Conservation (phyloP, 2,888 invertebrate species). For the Yponomeuta plumbellus region DNA sequence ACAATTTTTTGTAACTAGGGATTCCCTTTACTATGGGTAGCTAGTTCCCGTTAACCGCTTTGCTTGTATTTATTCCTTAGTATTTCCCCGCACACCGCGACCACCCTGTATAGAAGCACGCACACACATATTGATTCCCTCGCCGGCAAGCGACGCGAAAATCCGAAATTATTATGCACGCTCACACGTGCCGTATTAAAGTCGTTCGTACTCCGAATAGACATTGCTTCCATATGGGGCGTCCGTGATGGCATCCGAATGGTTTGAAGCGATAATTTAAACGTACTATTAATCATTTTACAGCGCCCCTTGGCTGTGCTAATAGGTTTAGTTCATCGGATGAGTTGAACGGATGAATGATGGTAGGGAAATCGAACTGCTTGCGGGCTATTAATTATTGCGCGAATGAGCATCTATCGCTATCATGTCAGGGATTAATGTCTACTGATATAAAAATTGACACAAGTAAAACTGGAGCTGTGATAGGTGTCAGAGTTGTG, state of each 20-base stretch:
- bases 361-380: no score
- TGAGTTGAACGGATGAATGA: neutral
- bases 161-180: slow-evolving; percentile 51
- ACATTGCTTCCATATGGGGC: neutral
- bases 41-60: no score
- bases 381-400: no score
- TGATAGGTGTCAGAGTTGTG: no score
- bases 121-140: slow-evolving; percentile 10
- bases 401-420: no score
- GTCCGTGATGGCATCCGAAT: slow-evolving; percentile 15
- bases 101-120: neutral
- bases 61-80: no score
- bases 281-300: slow-evolving; percentile 13
- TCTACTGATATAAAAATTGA: no score
- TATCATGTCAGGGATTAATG: no score
- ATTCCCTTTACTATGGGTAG: no score
- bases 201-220: slow-evolving; percentile 28
- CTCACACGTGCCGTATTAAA: slow-evolving; percentile 52
- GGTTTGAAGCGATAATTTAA: slow-evolving; percentile 16
- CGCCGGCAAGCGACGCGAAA: neutral
- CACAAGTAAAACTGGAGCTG: no score
- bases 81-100: no score
- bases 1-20: no score
- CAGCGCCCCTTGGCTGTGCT: neutral
- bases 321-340: neutral